A percentile compares a stretch with the other conserved stretches of the same genome.
phyloP scores from a whole-genome alignment of 2,113 vertebrate species.

The Heterochromis multidens region DNA sequence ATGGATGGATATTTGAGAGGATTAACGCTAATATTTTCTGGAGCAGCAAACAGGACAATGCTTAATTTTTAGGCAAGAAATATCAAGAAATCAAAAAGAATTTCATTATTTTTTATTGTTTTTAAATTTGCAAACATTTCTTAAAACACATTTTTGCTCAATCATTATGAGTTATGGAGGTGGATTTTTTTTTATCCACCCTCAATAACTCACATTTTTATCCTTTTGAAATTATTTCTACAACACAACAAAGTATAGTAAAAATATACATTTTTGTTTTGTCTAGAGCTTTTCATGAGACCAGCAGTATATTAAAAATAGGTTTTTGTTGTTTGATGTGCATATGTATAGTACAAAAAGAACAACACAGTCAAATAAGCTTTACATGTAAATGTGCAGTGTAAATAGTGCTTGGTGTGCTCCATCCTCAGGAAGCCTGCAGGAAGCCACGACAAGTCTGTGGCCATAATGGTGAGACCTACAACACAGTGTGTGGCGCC shows the following conservation, averaged over 20 bases:
- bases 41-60: too few relatives aligned
- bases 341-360: background rate
- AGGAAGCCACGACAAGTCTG: conserved; percentile 78
- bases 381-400: background rate
- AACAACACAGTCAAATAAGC: background rate
- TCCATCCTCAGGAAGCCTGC: conserved; percentile 75
- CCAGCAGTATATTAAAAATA: accelerated
- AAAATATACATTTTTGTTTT: background rate
- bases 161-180: too few relatives aligned
- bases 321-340: background rate
- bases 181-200: too few relatives aligned
- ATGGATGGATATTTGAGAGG: too few relatives aligned
- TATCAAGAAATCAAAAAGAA: background rate
- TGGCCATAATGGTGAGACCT: conserved; percentile 90
- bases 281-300: background rate
- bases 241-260: background rate
- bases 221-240: background rate
- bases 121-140: accelerated
- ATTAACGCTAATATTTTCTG: too few relatives aligned
- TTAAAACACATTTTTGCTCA: background rate
- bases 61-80: background rate
- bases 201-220: background rate
- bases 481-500: conserved; percentile 86
- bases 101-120: background rate
- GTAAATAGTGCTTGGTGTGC: background rate